These are phyloP conservation scores for Poeciliopsis infans DNA, from an alignment of 2,797 vertebrate genomes.

Conservation along the genomic window DNA sequence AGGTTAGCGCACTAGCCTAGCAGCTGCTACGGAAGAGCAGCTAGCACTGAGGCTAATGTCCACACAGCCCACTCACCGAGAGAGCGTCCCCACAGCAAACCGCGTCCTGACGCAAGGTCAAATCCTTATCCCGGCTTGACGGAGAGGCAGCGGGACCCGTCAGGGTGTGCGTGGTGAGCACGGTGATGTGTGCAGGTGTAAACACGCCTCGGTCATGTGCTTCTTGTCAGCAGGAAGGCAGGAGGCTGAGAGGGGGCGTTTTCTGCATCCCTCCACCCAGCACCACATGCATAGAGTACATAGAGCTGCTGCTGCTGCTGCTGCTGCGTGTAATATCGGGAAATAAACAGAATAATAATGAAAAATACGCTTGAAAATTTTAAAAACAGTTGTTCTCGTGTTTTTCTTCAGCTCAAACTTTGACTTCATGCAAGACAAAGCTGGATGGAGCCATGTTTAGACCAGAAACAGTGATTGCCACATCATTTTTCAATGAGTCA, in stretches of 20 bases:
- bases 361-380: not conserved
- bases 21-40: slow-evolving; percentile 40
- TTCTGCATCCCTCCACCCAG: not conserved
- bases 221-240: slow-evolving; percentile 68
- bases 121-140: not conserved
- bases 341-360: not conserved
- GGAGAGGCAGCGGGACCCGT: not conserved
- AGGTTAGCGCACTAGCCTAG: slow-evolving; percentile 62
- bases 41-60: slow-evolving; percentile 8
- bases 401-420: not conserved
- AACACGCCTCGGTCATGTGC: slow-evolving; percentile 83
- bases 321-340: not conserved
- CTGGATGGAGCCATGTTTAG: not conserved
- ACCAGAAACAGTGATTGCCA: not conserved
- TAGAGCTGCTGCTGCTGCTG: not conserved
- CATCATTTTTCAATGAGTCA: not conserved
- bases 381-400: not conserved
- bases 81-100: not conserved
- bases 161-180: not conserved
- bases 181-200: slow-evolving; percentile 67
- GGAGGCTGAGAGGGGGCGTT: slow-evolving; percentile 56
- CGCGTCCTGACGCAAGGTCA: not conserved
- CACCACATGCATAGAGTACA: not conserved
- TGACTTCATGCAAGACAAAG: not conserved
- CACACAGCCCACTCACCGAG: slow-evolving; percentile 31